phyloP scores from a whole-genome alignment of 2,113 vertebrate genomes.

The Gavialis gangeticus region DNA sequence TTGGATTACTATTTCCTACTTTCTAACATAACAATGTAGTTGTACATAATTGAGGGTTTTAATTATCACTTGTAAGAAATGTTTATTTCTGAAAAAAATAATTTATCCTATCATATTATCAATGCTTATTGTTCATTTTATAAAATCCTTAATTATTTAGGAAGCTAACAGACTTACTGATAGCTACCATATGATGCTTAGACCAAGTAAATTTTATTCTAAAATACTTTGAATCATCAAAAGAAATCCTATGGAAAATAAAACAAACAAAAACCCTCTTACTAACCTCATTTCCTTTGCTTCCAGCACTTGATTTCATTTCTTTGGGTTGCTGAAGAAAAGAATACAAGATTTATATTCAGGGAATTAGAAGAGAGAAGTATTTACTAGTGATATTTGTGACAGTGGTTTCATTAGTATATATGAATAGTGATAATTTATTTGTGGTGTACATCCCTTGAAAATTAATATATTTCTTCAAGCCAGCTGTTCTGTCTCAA shows the following conservation, averaged over 20 bases:
- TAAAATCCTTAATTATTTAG: neutral
- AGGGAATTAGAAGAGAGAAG: neutral
- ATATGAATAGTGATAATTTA: neutral
- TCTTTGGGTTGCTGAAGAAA: constrained; percentile 93
- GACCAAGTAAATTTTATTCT: neutral
- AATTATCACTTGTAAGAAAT: neutral
- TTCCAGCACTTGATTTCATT: constrained; percentile 90
- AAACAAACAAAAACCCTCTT: neutral
- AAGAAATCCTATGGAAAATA: neutral
- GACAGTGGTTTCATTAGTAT: neutral
- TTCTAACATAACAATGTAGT: neutral
- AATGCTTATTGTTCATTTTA: neutral
- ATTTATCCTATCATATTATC: neutral
- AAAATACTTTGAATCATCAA: neutral
- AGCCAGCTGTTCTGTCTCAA: neutral
- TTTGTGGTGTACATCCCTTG: neutral
- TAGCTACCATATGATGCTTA: neutral
- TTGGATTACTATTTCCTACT: neutral
- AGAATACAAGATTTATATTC: constrained; percentile 63
- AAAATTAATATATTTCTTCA: neutral
- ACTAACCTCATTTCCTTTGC: constrained; percentile 94
- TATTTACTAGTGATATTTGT: neutral
- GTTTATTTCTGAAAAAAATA: neutral
- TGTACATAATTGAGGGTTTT: neutral
- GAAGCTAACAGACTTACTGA: neutral